Evolutionary conservation across 2,113 vertebrate genomes (phyloP).

Genomic region (Climacteris rufus): DNA sequence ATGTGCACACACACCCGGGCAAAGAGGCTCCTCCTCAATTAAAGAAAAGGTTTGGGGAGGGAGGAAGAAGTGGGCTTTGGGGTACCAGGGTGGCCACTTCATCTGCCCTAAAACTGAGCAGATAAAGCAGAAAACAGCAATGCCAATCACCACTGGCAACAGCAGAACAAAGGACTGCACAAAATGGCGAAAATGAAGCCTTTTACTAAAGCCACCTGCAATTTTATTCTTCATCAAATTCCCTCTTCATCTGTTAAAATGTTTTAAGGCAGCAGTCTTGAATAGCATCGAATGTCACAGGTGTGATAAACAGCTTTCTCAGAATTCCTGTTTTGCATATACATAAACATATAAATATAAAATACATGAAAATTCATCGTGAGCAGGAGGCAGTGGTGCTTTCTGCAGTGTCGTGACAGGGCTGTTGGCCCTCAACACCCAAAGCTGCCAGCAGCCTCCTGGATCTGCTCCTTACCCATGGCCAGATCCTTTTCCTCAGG

Average conservation of each 20-base stretch:
- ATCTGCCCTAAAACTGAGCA: background rate
- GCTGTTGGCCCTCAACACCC: background rate
- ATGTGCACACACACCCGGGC: fast-evolving
- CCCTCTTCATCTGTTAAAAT: background rate
- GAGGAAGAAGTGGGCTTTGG: background rate
- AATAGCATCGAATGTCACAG: background rate
- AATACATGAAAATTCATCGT: fast-evolving
- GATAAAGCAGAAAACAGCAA: background rate
- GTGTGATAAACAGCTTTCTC: fast-evolving
- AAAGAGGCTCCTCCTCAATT: fast-evolving
- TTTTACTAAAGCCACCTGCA: background rate
- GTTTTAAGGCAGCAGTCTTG: background rate
- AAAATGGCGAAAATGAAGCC: background rate
- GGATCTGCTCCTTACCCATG: background rate
- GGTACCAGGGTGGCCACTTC: background rate
- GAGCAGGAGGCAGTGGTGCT: background rate
- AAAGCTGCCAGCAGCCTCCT: background rate
- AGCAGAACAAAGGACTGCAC: background rate
- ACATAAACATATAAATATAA: background rate
- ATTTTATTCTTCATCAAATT: background rate
- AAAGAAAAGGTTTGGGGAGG: background rate
- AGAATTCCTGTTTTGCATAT: background rate
- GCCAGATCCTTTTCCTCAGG: background rate
- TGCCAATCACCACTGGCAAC: too few relatives aligned
- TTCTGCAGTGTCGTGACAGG: background rate